Evolutionary conservation across 2,113 vertebrate species (phyloP), one percentile per base, ranked within the genome.

Genomic region (Mobula birostris): DNA sequence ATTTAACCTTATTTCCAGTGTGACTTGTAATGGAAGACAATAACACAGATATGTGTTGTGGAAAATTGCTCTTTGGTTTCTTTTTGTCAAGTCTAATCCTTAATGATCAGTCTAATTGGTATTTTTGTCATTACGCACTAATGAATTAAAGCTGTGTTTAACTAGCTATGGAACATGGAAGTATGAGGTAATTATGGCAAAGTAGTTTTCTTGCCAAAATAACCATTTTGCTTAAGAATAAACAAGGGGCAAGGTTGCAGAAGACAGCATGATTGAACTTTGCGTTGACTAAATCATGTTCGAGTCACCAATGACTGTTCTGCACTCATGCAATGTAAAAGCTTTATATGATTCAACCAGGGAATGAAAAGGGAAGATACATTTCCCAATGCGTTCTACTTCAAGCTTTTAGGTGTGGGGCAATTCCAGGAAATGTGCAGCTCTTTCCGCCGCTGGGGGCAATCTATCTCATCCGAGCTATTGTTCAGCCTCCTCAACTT

Each of bases 111-210:
- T 66, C 63, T 90, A 90, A 90, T 90, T 90, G 61, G 15, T 90
- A 90, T 90, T 90, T 68, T 90, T 14, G 61, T 66, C 58, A 90
- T 90, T 36, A 29, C 2, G 29, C 5, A 19, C 87, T 9, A 68
- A n/a, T 66, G 29, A 2, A 90, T 90, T 90, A 68, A 56, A 90
- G 61, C 61, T 90, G 61, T 68, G 87, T 19, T 90, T 90, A 90
- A 68, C n/a, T 32, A 29, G 29, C 61, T 90, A 61, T 90, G 87
- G 61, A 90, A 68, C 21, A 66, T n/a, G 87, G 58, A 68, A 66
- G 61, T 17, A 68, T 90, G 61, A 90, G 61, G 63, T 68, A 90
- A 90, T 90, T 90, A 68, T 90, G 87, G 87, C 14, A 90, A 90
- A 90, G 14, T 90, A 32, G n/a, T 2, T 9, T 90, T 90, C 61